A percentile compares a stretch with the other conserved stretches of the same genome.
Conservation (phyloP, 1,140 invertebrate genomes). For the Philotrypesis tridentata region DNA sequence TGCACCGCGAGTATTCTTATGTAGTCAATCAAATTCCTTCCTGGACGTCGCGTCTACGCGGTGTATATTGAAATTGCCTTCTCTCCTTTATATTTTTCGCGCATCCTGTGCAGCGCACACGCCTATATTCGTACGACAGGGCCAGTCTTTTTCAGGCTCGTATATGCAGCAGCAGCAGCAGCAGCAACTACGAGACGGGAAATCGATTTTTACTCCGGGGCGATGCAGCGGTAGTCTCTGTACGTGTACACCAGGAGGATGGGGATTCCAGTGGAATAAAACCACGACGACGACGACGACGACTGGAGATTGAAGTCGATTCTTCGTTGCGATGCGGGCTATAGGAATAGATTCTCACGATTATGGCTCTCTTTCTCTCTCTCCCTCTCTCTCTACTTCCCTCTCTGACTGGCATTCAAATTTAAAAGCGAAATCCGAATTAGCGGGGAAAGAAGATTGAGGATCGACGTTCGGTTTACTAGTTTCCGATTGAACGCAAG, state of each 20-base stretch:
- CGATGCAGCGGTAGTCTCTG: neutral
- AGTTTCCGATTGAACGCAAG: neutral
- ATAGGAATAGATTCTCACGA: neutral
- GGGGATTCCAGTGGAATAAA: neutral
- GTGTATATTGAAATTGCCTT: neutral
- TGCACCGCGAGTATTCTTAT: neutral
- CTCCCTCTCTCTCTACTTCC: too few relatives aligned
- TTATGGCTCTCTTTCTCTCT: neutral
- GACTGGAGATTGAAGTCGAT: constrained; percentile 5
- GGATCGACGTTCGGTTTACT: neutral
- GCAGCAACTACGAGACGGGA: neutral
- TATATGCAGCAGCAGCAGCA: neutral
- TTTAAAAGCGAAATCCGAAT: neutral
- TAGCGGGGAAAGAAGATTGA: neutral
- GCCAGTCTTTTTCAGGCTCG: neutral
- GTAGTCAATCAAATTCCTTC: neutral
- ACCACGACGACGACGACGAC: neutral
- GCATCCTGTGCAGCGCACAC: neutral
- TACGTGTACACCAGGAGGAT: neutral
- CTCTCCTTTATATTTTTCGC: neutral
- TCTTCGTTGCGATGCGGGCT: neutral
- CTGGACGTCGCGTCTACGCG: neutral
- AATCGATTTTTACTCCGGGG: constrained; percentile 3
- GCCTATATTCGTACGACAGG: neutral
- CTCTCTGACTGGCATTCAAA: neutral